A percentile compares a stretch with the other conserved stretches of the same genome.
phyloP scores from a whole-genome alignment of 2,888 invertebrate genomes.

The Priocnemis perturbator region DNA sequence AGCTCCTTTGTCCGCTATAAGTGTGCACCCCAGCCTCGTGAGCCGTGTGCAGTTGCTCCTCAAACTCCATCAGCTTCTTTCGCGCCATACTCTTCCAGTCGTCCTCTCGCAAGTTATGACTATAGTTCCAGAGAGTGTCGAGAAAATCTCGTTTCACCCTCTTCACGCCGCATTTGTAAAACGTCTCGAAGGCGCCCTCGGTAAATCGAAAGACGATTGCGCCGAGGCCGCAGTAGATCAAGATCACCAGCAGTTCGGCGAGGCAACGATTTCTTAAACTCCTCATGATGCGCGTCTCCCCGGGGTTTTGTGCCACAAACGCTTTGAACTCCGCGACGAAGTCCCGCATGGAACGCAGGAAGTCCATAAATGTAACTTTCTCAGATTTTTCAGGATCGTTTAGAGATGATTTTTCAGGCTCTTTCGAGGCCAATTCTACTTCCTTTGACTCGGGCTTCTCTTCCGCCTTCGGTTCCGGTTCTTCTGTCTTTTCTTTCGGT shows the following conservation, averaged over 20 bases:
- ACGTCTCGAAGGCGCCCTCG: conserved; percentile 90
- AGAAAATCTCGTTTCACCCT: conserved; percentile 91
- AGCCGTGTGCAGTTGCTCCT: conserved; percentile 89
- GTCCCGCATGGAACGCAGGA: conserved; percentile 57
- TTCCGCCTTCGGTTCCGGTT: conserved; percentile 52
- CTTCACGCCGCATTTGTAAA: conserved; percentile 92
- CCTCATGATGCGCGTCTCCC: conserved; percentile 78
- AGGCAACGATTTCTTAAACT: conserved; percentile 82
- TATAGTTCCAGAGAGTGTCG: conserved; percentile 87
- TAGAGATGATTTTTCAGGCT: conserved; percentile 48
- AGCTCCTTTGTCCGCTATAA: conserved; percentile 89
- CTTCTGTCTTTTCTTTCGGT: conserved; percentile 59
- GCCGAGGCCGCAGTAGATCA: conserved; percentile 86
- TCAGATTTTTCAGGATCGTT: conserved; percentile 43
- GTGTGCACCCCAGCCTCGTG: conserved; percentile 90
- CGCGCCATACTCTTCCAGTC: conserved; percentile 93
- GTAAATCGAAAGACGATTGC: conserved; percentile 88
- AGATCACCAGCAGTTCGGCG: conserved; percentile 81
- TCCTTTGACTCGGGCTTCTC: conserved; percentile 30
- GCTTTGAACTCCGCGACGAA: conserved; percentile 76
- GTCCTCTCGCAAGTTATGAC: conserved; percentile 89
- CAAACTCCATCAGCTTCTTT: conserved; percentile 87
- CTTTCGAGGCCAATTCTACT: conserved; percentile 60
- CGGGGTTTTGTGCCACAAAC: conserved; percentile 77
- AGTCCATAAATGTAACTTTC: conserved; percentile 59